A percentile compares a stretch with the other conserved stretches of the same genome.
Evolutionary conservation across 2,113 vertebrate species (phyloP).

Genomic region (Tupaia tana): DNA sequence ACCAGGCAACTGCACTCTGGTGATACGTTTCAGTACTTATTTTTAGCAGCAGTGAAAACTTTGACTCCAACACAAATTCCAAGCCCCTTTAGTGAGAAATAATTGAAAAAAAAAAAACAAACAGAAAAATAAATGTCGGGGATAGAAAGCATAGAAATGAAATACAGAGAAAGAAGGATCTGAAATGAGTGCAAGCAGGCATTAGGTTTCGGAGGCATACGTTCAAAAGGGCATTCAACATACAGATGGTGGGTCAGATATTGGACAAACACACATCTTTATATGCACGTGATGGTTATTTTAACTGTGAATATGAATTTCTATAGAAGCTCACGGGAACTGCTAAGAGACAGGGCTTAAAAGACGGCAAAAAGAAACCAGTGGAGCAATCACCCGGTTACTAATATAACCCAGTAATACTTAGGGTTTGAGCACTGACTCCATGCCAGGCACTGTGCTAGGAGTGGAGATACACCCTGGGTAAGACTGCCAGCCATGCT

Average conservation of each 20-base stretch:
- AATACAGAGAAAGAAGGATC: not conserved
- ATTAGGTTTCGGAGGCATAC: not conserved
- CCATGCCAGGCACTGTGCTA: not conserved
- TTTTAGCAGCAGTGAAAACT: not conserved
- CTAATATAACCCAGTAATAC: not conserved
- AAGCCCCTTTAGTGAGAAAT: not conserved
- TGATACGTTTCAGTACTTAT: not conserved
- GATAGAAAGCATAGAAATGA: not conserved
- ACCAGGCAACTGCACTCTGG: too few relatives aligned
- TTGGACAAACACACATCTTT: not conserved
- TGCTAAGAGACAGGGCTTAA: not conserved
- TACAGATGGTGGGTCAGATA: not conserved
- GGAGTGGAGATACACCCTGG: not conserved
- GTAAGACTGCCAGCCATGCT: not conserved
- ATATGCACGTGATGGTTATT: not conserved
- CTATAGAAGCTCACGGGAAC: not conserved
- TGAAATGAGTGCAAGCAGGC: not conserved
- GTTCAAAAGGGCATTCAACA: not conserved
- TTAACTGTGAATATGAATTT: not conserved
- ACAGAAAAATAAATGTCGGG: not conserved
- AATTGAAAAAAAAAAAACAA: too few relatives aligned
- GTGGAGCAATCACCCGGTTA: not conserved
- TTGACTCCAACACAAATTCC: not conserved
- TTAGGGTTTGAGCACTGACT: not conserved
- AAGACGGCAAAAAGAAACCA: not conserved